Evolutionary conservation across 2,797 vertebrate genomes (phyloP).

Genomic region (Chelon labrosus): DNA sequence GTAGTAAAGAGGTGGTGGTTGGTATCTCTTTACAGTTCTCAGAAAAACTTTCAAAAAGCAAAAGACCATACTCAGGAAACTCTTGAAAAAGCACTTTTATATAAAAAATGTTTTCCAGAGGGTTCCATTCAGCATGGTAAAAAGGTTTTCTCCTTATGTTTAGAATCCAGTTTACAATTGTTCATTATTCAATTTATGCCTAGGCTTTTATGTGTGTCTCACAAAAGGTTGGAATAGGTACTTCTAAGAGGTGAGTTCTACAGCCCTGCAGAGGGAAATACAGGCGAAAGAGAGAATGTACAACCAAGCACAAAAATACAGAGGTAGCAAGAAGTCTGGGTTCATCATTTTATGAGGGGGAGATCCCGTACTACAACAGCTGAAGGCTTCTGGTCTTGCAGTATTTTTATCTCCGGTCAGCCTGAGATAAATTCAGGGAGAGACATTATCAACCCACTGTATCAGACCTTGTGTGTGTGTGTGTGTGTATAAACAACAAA

Average conservation of each 20-base stretch:
- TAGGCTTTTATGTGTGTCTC: conserved; percentile 61
- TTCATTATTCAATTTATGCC: conserved; percentile 46
- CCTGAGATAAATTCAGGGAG: conserved; percentile 36
- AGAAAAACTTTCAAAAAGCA: not conserved
- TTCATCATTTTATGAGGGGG: conserved; percentile 39
- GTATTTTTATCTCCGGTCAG: conserved; percentile 31
- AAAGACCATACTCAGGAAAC: conserved; percentile 8
- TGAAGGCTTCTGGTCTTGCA: conserved; percentile 28
- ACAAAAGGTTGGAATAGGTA: conserved; percentile 45
- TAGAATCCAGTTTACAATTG: conserved; percentile 79
- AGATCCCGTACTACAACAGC: conserved; percentile 20
- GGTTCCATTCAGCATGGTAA: conserved; percentile 63
- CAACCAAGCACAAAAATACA: conserved; percentile 37
- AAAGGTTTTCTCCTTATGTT: conserved; percentile 55
- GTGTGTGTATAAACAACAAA: conserved; percentile 26
- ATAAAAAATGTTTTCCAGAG: conserved; percentile 47
- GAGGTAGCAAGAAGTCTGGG: conserved; percentile 36
- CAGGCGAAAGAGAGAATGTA: conserved; percentile 28
- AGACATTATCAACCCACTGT: conserved; percentile 31
- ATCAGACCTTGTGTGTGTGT: conserved; percentile 28
- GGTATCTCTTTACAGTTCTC: not conserved
- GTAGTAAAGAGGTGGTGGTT: not conserved
- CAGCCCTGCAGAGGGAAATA: conserved; percentile 35
- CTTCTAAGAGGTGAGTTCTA: conserved; percentile 32
- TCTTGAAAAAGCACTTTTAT: conserved; percentile 45